Percentiles rank a stretch among this genome's conserved stretches.
Evolutionary conservation across 2,113 vertebrate species (phyloP).

Genomic region (Chaetorhynchus papuensis): DNA sequence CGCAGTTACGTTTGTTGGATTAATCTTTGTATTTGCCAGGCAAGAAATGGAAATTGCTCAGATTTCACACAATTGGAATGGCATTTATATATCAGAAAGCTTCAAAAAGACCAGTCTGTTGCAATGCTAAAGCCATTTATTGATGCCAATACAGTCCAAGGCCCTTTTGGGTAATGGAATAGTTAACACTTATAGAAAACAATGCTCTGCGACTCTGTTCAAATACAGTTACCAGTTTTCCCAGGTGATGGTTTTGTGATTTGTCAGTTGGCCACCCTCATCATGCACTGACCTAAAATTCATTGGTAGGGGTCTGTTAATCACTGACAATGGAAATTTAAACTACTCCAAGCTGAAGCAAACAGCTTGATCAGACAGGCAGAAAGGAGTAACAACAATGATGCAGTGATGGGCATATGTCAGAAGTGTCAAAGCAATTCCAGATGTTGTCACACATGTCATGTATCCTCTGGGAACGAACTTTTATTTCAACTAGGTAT

Average conservation of each 20-base stretch:
- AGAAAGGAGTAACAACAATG: neutral
- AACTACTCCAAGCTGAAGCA: neutral
- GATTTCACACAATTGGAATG: neutral
- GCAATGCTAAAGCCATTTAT: neutral
- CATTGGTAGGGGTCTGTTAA: neutral
- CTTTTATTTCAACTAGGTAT: neutral
- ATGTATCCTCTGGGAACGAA: neutral
- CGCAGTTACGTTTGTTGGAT: neutral
- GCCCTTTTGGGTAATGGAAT: fast-evolving
- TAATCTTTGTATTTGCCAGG: neutral
- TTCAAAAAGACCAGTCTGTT: neutral
- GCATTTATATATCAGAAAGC: neutral
- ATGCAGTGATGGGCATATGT: neutral
- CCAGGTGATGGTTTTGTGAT: neutral
- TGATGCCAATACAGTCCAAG: neutral
- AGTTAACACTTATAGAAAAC: neutral
- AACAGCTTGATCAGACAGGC: neutral
- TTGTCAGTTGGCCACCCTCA: neutral
- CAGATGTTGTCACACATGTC: neutral
- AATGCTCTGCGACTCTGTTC: neutral
- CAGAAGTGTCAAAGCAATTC: neutral
- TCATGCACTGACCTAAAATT: neutral
- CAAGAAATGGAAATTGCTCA: neutral
- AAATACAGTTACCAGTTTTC: neutral
- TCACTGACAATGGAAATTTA: neutral